These are phyloP conservation scores for Heliconius charithonia DNA, from an alignment of 2,888 invertebrate genomes.

Conservation along the genomic window DNA sequence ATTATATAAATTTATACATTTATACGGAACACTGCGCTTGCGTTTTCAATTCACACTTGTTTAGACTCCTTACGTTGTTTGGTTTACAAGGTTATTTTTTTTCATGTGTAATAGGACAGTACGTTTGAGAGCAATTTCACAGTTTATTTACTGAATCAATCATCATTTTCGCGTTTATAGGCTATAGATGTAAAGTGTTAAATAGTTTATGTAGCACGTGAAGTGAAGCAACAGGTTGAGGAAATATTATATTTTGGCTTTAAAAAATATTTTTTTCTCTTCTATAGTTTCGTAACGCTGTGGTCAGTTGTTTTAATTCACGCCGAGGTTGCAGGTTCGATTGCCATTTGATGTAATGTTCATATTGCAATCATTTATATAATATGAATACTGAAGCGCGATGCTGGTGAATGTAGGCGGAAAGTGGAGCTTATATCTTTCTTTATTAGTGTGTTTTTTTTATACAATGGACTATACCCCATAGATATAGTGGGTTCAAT, in stretches of 20 bases:
- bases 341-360: not conserved
- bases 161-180: not conserved
- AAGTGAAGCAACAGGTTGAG: not conserved
- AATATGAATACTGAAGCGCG: too few relatives aligned
- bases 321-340: not conserved
- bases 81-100: constrained; percentile 1
- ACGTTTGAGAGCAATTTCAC: constrained; percentile 17
- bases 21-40: not conserved
- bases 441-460: too few relatives aligned
- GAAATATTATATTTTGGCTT: not conserved
- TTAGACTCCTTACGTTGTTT: not conserved
- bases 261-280: not conserved
- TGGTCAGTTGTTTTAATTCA: too few relatives aligned
- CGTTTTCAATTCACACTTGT: not conserved
- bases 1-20: not conserved
- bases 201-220: not conserved
- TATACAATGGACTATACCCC: too few relatives aligned
- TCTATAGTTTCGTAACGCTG: not conserved
- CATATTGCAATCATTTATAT: not conserved
- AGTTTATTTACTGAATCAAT: constrained; percentile 23
- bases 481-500: too few relatives aligned
- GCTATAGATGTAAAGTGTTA: not conserved
- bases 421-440: too few relatives aligned
- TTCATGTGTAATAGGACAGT: not conserved
- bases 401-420: too few relatives aligned